Base-by-base conservation (phyloP, 1,140 invertebrate species). In the Phthorimaea operculella region DNA sequence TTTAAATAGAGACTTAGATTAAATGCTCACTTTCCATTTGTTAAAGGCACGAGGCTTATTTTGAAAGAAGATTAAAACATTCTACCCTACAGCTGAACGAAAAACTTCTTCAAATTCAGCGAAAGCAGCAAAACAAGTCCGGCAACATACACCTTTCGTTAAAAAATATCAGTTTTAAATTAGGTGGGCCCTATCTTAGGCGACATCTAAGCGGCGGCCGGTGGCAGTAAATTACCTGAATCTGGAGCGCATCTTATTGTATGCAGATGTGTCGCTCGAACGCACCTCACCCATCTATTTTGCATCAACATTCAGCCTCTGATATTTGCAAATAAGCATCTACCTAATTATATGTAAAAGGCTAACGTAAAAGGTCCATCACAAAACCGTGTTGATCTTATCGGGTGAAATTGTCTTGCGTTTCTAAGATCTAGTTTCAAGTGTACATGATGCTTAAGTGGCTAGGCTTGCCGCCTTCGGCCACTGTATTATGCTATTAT, bases 301-400 rank as follows among this genome's bases (percentile, higher is more conserved):
- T 79, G 76, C 79, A 82, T 82, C 78, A 79, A 74, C 70, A 74
- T 76, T 79, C 73, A 68, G 69, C 59, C 62, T 57, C 56, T 50
- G 63, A 70, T 39, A 74, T 71, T 73, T 71, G 66, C 66, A 66
- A 66, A 72, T 63, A 68, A 62, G 45, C 58, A n/a, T 54, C 14
- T 54, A 61, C 58, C 64, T 68, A 71, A 71, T 71, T 70, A 74
- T 59, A 52, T 47, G 8, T 47, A 47, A 14, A 2, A 39, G 36
- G n/a, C 8, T 39, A n/a, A 2, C 36, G 36, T 39, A 10, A 28
- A 28, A 39, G 36, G 10, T 39, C 36, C 36, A n/a, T n/a, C 36
- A 39, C 36, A 39, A 39, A 39, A 39, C 10, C 2, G 36, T 39
- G 10, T 10, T 12, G 36, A 39, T 39, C n/a, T 39, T 39, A 39